Evolutionary conservation across 2,113 vertebrate species (phyloP).

Genomic region (Prunella himalayana): DNA sequence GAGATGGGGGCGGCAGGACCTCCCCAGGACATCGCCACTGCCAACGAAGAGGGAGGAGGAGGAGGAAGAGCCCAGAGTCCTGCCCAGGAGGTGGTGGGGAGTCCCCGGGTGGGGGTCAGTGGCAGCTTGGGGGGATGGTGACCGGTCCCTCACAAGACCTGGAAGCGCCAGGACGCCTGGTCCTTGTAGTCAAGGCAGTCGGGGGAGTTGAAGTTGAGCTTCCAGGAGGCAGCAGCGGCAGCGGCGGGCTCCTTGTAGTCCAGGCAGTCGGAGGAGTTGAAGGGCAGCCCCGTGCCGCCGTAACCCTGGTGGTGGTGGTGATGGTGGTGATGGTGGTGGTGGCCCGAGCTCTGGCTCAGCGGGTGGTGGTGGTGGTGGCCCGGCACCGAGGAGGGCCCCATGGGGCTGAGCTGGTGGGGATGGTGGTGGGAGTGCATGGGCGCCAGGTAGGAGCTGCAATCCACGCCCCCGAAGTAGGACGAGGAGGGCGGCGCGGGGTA

Average conservation of each 20-base stretch:
- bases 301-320: constrained; percentile 93
- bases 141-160: constrained; percentile 87
- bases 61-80: not conserved
- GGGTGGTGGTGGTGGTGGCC: constrained; percentile 77
- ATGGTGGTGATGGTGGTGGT: constrained; percentile 88
- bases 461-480: constrained; percentile 94
- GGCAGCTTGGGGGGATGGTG: not conserved
- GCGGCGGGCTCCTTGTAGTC: constrained; percentile 95
- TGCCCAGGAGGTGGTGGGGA: not conserved
- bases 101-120: not conserved
- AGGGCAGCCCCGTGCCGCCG: constrained; percentile 82
- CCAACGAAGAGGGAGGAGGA: not conserved
- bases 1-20: constrained; percentile 5
- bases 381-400: constrained; percentile 89
- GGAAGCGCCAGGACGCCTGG: constrained; percentile 98
- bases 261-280: constrained; percentile 97
- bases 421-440: constrained; percentile 97
- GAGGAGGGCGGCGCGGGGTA: constrained; percentile 86
- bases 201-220: constrained; percentile 97
- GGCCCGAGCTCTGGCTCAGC: constrained; percentile 87
- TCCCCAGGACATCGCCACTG: not conserved
- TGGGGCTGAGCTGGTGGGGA: constrained; percentile 94
- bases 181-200: constrained; percentile 99
- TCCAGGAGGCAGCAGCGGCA: constrained; percentile 86
- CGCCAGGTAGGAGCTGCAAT: constrained; percentile 92